A percentile compares a stretch with the other conserved stretches of the same genome.
These are phyloP conservation scores for Decapterus maruadsi DNA, from an alignment of 2,797 vertebrate genomes.

Conservation along the genomic window DNA sequence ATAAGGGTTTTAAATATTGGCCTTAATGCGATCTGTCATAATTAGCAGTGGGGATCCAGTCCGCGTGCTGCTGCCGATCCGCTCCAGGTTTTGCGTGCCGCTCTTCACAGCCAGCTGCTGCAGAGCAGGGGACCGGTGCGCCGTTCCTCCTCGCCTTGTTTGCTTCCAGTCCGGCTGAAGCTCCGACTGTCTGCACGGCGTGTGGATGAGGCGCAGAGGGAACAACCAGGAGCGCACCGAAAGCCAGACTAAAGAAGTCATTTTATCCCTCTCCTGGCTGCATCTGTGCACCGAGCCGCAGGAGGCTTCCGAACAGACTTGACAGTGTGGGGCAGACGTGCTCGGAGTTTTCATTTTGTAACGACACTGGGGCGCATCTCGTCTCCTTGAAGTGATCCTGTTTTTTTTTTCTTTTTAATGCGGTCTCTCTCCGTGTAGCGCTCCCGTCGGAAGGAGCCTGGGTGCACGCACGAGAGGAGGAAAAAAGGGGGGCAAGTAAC, in stretches of 20 bases:
- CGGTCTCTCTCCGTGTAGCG: constrained; percentile 47
- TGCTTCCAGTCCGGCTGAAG: constrained; percentile 77
- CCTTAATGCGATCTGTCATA: constrained; percentile 56
- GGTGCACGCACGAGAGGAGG: constrained; percentile 54
- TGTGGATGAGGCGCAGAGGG: constrained; percentile 75
- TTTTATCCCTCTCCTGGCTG: constrained; percentile 5
- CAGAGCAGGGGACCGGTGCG: constrained; percentile 86
- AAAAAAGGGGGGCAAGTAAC: constrained; percentile 47
- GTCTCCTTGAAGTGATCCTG: constrained; percentile 77
- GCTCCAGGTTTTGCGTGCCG: constrained; percentile 88
- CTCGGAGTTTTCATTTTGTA: constrained; percentile 65
- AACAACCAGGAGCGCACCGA: constrained; percentile 69
- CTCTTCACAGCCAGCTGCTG: constrained; percentile 86
- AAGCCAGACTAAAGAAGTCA: constrained; percentile 46
- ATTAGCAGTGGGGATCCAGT: constrained; percentile 69
- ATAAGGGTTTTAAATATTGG: constrained; percentile 15
- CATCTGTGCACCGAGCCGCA: constrained; percentile 56
- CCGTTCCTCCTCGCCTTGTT: constrained; percentile 74
- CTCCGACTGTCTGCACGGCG: constrained; percentile 75
- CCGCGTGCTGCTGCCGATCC: constrained; percentile 75
- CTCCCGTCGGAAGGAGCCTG: constrained; percentile 65
- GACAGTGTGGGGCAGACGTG: constrained; percentile 47
- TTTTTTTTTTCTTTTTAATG: constrained; percentile 45
- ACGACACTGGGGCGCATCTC: constrained; percentile 77
- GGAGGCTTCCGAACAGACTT: constrained; percentile 75